Base-by-base conservation (phyloP, 2,113 vertebrate species). In the Hystrix cristata region DNA sequence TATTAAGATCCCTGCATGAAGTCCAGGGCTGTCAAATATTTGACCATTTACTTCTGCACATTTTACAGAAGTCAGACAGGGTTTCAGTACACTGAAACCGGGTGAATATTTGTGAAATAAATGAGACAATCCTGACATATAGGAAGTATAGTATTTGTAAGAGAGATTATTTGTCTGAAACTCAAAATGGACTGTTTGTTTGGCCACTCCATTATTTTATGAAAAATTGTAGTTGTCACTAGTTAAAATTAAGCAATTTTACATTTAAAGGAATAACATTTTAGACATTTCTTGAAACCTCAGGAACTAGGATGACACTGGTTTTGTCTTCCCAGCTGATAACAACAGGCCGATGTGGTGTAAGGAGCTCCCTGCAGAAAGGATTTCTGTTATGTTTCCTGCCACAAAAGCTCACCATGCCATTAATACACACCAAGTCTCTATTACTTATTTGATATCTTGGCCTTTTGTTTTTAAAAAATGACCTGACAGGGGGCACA, bases 211-310 rank as follows among this genome's bases (percentile, higher is more conserved):
- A 64, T 7, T 53, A 43, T 81, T 72, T 57, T 79, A 25, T 53
- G 81, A 94, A 74, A 93, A 94, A 83, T 19, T 84, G 14, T 27
- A 90, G n/a, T 67, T 90, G 4, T 15, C 46, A 76, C 15, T 53
- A 9, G 38, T 87, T 93, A 65, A 93, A 74, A 51, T 76, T 34
- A 81, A 93, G 29, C 83, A 53, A 55, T 72, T 57, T 67, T 71
- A 57, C 10, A 78, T 67, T 51, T 51, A 84, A 34, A 31, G 1
- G 53, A 79, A 38, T 85, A 82, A 15, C 53, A 60, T 5, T 53
- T 82, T 29, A 78, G 27, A 43, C 2, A 51, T 64, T 14, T 85
- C 43, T 60, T 87, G 31, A 83, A 14, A 64, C 10, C 69, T 2
- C 15, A 64, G 46, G 60, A 79, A 78, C 60, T 19, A 48, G 29